Evolutionary conservation across 2,113 vertebrate species (phyloP).

Genomic region (Otolemur garnettii): DNA sequence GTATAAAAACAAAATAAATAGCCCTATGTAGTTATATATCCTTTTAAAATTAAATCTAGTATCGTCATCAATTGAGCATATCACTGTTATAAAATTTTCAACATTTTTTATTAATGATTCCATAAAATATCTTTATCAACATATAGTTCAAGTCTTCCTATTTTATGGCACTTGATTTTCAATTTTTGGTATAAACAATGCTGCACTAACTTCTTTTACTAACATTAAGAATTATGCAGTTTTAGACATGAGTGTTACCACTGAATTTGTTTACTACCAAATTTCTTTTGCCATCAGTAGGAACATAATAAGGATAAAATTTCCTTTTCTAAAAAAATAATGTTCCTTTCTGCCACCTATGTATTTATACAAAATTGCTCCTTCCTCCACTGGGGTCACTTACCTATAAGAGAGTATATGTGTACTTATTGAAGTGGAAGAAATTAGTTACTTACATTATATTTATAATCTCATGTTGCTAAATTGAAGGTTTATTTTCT

Average conservation of each 20-base stretch:
- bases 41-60: not conserved
- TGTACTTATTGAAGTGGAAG: not conserved
- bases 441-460: not conserved
- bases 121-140: not conserved
- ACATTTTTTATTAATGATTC: not conserved
- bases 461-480: not conserved
- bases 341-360: not conserved
- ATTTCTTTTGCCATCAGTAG: not conserved
- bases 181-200: not conserved
- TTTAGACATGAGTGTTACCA: not conserved
- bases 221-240: not conserved
- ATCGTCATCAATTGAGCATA: not conserved
- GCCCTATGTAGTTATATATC: not conserved
- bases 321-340: not conserved
- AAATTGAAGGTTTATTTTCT: not conserved
- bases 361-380: not conserved
- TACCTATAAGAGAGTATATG: not conserved
- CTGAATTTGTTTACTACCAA: not conserved
- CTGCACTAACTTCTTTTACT: not conserved
- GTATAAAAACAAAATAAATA: not conserved
- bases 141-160: not conserved
- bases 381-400: not conserved
- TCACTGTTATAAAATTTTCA: not conserved
- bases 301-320: not conserved
- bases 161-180: slow-evolving; percentile 15